A percentile compares a stretch with the other conserved stretches of the same genome.
These are phyloP conservation scores for Betta splendens DNA, from an alignment of 2,797 vertebrate genomes.

Conservation along the genomic window DNA sequence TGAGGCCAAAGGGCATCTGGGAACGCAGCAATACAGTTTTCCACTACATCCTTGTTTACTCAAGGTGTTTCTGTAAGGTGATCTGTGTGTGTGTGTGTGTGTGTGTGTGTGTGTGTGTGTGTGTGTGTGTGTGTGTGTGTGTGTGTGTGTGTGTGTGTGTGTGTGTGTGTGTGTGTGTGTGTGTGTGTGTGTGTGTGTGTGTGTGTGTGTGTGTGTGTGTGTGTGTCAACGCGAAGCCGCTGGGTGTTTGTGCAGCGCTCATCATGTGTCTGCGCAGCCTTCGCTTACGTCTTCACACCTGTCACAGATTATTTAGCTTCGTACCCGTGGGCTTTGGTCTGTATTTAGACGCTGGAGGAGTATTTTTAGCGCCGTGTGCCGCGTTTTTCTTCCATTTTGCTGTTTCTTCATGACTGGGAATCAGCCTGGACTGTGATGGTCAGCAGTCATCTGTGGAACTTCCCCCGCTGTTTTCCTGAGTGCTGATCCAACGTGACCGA, in stretches of 20 bases:
- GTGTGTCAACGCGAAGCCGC: not conserved
- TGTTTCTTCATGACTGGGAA: not conserved
- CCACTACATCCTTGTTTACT: slow-evolving; percentile 66
- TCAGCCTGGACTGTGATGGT: not conserved
- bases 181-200: slow-evolving; percentile 13
- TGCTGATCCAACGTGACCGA: slow-evolving; percentile 5
- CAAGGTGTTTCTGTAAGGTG: slow-evolving; percentile 56
- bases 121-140: too few species aligned
- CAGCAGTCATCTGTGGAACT: slow-evolving; percentile 2
- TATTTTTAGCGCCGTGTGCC: slow-evolving; percentile 63
- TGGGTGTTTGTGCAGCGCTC: not conserved
- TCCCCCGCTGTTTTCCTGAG: slow-evolving; percentile 22
- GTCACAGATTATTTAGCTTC: slow-evolving; percentile 19
- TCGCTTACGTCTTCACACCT: not conserved
- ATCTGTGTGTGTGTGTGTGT: slow-evolving; percentile 2
- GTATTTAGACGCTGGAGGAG: slow-evolving; percentile 46
- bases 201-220: slow-evolving; percentile 17
- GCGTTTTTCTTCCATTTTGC: slow-evolving; percentile 8
- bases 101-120: not conserved
- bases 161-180: slow-evolving; percentile 8
- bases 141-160: slow-evolving; percentile 8
- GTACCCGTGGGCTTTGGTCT: slow-evolving; percentile 52
- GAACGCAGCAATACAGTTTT: not conserved
- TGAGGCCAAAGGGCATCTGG: slow-evolving; percentile 6
- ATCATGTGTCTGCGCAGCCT: not conserved